A percentile compares a stretch with the other conserved stretches of the same genome.
Conservation (phyloP, 2,113 vertebrate species). For the Chaetura pelagica region DNA sequence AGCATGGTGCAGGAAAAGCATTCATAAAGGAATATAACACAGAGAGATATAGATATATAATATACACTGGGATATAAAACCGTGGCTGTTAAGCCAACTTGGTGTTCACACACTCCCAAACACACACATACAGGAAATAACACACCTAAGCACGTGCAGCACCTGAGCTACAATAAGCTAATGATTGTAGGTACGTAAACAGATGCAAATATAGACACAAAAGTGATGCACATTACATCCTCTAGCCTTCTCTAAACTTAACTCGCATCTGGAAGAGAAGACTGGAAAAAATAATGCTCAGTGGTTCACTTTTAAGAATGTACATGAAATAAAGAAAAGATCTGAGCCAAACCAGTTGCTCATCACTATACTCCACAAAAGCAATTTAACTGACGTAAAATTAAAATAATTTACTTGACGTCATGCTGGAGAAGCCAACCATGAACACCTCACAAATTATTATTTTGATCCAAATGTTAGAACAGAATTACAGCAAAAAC, state of each 20-base stretch:
- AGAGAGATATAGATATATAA: not conserved
- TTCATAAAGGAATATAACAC: not conserved
- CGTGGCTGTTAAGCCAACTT: not conserved
- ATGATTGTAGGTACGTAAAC: not conserved
- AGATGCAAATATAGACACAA: not conserved
- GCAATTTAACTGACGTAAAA: slow-evolving; percentile 38
- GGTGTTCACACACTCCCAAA: not conserved
- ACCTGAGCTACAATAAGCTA: not conserved
- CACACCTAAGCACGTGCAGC: not conserved
- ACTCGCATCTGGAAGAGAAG: not conserved
- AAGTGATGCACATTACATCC: not conserved
- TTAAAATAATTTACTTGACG: slow-evolving; percentile 65
- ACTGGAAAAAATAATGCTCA: not conserved
- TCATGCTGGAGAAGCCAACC: slow-evolving; percentile 55
- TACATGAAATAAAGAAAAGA: not conserved
- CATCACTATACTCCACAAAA: slow-evolving; percentile 3
- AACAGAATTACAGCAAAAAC: slow-evolving; percentile 65
- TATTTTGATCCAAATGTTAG: slow-evolving; percentile 74
- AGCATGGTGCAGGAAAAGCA: not conserved
- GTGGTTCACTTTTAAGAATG: not conserved
- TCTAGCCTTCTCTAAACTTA: not conserved
- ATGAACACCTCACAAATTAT: slow-evolving; percentile 57
- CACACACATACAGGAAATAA: not conserved
- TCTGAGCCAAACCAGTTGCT: not conserved
- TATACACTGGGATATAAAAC: not conserved